Evolutionary conservation across 2,797 vertebrate species (phyloP).

Genomic region (Sus cebifrons): DNA sequence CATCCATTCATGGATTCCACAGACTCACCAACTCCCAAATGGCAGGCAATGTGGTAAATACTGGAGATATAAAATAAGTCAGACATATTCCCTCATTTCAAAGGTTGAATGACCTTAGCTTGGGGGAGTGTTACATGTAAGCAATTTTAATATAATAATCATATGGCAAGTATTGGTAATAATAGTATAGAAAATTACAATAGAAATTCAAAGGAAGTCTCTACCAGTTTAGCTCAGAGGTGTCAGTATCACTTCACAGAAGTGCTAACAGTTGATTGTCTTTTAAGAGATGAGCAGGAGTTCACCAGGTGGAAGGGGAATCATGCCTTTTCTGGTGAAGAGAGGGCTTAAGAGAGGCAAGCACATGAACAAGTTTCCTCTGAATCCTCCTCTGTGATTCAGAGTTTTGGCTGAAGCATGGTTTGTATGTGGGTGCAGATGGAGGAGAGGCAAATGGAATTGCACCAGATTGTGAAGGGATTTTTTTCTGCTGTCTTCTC

Average conservation of each 20-base stretch:
- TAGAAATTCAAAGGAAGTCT: neutral
- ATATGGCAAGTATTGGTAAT: neutral
- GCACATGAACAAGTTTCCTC: neutral
- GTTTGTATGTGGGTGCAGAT: accelerated
- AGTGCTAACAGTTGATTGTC: neutral
- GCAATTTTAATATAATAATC: neutral
- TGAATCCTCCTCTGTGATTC: too few relatives aligned
- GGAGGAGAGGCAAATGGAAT: neutral
- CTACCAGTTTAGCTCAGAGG: neutral
- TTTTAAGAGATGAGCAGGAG: neutral
- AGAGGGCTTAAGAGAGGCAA: neutral
- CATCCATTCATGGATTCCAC: slow-evolving; percentile 23
- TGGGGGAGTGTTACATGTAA: neutral
- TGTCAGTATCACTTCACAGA: neutral
- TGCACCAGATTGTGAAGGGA: neutral
- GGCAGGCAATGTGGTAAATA: neutral
- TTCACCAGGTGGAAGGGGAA: neutral
- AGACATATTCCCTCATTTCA: neutral
- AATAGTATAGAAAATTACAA: neutral
- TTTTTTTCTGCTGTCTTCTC: neutral
- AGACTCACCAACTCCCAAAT: slow-evolving; percentile 19
- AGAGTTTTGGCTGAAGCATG: neutral
- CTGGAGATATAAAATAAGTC: neutral
- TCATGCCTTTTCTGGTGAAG: neutral
- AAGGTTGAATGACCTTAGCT: neutral